Base-by-base conservation (phyloP, 2,113 vertebrate species). In the Cynopterus brachyotis region DNA sequence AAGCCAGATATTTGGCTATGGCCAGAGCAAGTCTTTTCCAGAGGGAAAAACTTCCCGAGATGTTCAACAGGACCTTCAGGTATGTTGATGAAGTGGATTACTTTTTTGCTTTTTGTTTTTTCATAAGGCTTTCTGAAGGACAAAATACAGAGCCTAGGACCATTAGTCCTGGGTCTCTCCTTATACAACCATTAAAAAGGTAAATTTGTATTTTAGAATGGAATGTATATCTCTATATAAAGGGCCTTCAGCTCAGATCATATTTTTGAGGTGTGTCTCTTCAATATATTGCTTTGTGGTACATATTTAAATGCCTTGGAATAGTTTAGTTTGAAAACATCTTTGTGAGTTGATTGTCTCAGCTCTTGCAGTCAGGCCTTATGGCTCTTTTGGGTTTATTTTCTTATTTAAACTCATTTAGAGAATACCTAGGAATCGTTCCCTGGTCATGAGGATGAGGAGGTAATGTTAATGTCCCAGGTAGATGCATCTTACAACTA, bases 1-100 rank as follows among this genome's bases (percentile, higher is more conserved):
- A 4, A 98, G 97, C 76, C 99, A 98, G 50, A 97, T 98, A 80
- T 99, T 99, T 97, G 99, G 99, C 26, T 99, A 99, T 98, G 99
- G 99, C 80, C 99, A 98, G 28, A 98, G 98, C 94, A 99, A 99
- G 94, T 94, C 99, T 98, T 98, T 99, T 96, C 91, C 98, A 86
- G 97, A 98, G 98, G 98, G 99, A 98, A 98, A 98, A 98, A 98
- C 98, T 98, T 83, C 67, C 98, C 96, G 99, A 98, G 98, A 98
- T 95, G 97, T 98, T 96, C 98, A 98, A 5, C 98, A 97, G 97
- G 98, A 99, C 40, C 98, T 99, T 96, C 98, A 99, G 98, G 98
- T 99, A 98, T 37, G 98, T 98, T 88, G 85, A 84, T 73, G 5
- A 75, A n/a, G 11, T 92, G 24, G 45, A 72, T 50, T 76, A n/a